phyloP scores from a whole-genome alignment of 2,888 invertebrate genomes.

The Pteria penguin region DNA sequence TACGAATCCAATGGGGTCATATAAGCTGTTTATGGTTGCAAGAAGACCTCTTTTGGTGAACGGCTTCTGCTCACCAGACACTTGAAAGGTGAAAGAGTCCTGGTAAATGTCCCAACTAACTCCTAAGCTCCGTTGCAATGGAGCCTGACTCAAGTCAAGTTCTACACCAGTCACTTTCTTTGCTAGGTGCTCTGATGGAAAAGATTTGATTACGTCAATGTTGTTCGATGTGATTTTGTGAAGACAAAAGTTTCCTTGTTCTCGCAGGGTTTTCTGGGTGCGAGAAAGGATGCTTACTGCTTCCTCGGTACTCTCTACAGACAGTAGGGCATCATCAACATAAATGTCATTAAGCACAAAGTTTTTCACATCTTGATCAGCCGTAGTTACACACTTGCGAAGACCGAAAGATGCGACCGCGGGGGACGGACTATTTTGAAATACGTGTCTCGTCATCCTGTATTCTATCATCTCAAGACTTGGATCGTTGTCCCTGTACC shows the following conservation, averaged over 20 bases:
- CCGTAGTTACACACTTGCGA: not conserved
- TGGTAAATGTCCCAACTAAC: too few relatives aligned
- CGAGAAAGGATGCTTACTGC: not conserved
- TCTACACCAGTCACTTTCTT: not conserved
- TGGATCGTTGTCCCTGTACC: not conserved
- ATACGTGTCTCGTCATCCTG: not conserved
- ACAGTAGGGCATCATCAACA: constrained; percentile 1
- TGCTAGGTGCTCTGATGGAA: not conserved
- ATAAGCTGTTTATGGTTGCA: too few relatives aligned
- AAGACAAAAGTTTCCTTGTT: not conserved
- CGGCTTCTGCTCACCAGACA: too few relatives aligned
- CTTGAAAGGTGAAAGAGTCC: too few relatives aligned
- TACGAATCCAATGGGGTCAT: too few relatives aligned
- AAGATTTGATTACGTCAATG: not conserved
- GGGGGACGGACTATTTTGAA: not conserved
- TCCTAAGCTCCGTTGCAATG: not conserved
- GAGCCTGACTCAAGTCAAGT: not conserved
- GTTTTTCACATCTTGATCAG: not conserved
- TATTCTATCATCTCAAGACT: constrained; percentile 2
- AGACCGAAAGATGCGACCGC: too few relatives aligned
- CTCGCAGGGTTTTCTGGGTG: not conserved
- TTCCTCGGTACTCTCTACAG: not conserved
- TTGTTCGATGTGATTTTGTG: not conserved
- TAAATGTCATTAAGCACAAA: not conserved
- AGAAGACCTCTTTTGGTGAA: too few relatives aligned